phyloP scores from a whole-genome alignment of 2,113 vertebrate species.

The Lagenorhynchus albirostris region DNA sequence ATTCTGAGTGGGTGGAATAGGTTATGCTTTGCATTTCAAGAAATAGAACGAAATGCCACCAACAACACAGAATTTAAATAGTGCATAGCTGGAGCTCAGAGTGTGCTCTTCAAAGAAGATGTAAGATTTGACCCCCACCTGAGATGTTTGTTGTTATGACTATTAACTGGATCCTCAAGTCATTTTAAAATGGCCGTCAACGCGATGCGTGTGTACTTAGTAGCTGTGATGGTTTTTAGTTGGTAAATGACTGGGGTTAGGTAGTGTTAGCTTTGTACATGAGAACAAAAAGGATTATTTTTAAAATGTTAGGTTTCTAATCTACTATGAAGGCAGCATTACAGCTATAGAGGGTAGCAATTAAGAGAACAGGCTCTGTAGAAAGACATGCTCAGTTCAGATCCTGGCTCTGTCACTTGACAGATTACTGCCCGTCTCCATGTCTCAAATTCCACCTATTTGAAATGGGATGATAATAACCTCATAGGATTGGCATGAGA shows the following conservation, averaged over 20 bases:
- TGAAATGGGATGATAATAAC: background rate
- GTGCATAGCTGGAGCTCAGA: background rate
- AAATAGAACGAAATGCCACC: conserved; percentile 52
- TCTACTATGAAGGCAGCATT: background rate
- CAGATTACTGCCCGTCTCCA: background rate
- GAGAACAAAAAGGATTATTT: background rate
- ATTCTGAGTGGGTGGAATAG: conserved; percentile 51
- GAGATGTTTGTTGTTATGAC: background rate
- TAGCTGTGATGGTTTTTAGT: background rate
- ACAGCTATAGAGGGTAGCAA: background rate
- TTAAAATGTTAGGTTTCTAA: background rate
- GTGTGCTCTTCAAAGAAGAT: conserved; percentile 24
- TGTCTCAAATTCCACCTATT: background rate
- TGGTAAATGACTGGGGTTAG: background rate
- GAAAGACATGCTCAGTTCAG: background rate
- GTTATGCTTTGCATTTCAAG: conserved; percentile 55
- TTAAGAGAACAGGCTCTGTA: background rate
- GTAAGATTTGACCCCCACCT: conserved; percentile 11
- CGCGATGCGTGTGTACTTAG: background rate
- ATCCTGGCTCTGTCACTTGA: background rate
- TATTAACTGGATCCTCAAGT: background rate
- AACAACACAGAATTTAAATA: conserved; percentile 47
- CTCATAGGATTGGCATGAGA: fast-evolving
- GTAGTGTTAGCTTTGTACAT: background rate
- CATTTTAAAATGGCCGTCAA: conserved; percentile 21